These are phyloP conservation scores for Ceratosolen fusciceps DNA, from an alignment of 1,140 invertebrate genomes.

Conservation along the genomic window DNA sequence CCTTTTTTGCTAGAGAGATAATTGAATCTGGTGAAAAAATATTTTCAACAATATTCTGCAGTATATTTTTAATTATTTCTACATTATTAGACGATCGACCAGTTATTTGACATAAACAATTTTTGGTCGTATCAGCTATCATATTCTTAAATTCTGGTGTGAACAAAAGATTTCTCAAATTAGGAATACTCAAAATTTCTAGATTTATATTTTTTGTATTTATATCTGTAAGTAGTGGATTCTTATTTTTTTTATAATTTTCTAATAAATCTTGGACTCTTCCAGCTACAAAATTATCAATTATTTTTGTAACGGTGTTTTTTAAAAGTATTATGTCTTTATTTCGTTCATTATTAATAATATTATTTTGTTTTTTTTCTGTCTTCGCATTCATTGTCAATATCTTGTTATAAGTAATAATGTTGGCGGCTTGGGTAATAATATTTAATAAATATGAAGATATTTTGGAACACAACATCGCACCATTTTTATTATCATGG, in stretches of 20 bases:
- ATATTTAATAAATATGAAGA: not conserved
- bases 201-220: conserved; percentile 51
- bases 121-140: conserved; percentile 53
- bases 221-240: conserved; percentile 21
- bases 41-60: conserved; percentile 42
- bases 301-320: conserved; percentile 56
- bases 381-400: not conserved
- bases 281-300: conserved; percentile 57
- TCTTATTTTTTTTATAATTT: conserved; percentile 35
- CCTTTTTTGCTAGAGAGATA: not conserved
- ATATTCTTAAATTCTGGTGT: conserved; percentile 56
- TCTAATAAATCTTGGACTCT: conserved; percentile 32
- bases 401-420: not conserved
- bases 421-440: not conserved
- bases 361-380: not conserved
- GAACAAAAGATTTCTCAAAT: conserved; percentile 56
- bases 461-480: not conserved
- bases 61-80: conserved; percentile 47
- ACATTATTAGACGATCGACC: conserved; percentile 17
- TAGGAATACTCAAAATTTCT: conserved; percentile 55
- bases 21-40: conserved; percentile 17
- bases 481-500: not conserved
- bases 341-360: not conserved
- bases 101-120: conserved; percentile 46
- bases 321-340: conserved; percentile 44